Conservation (phyloP, 2,797 vertebrate species). For the Poecilia wingei region DNA sequence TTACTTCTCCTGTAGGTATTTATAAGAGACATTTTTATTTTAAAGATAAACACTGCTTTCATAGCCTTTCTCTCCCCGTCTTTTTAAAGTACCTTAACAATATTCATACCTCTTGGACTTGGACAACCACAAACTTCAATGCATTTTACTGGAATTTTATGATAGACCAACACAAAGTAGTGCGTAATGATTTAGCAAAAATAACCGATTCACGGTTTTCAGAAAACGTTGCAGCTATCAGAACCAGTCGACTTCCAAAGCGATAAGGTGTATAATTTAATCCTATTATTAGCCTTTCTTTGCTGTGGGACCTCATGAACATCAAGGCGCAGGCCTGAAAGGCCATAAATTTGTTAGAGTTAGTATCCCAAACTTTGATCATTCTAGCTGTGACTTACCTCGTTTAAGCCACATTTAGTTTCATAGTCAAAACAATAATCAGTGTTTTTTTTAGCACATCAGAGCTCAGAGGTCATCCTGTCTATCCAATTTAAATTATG, state of each 20-base stretch:
- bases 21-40: constrained; percentile 14
- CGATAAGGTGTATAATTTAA: neutral
- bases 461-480: neutral
- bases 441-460: neutral
- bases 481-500: neutral
- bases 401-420: neutral
- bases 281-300: neutral
- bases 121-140: neutral
- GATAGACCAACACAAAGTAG: neutral
- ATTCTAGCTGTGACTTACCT: neutral
- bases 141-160: neutral
- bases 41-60: constrained; percentile 14
- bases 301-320: neutral
- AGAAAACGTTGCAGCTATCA: neutral
- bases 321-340: neutral
- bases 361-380: neutral
- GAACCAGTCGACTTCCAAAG: neutral
- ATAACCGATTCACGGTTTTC: neutral
- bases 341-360: neutral
- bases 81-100: constrained; percentile 1
- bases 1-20: neutral
- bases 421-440: neutral
- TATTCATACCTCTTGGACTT: neutral
- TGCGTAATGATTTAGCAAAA: neutral
- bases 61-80: constrained; percentile 1